Percentiles rank a stretch among this genome's conserved stretches.
phyloP scores from a whole-genome alignment of 1,140 invertebrate genomes.

The Melitaea cinxia region DNA sequence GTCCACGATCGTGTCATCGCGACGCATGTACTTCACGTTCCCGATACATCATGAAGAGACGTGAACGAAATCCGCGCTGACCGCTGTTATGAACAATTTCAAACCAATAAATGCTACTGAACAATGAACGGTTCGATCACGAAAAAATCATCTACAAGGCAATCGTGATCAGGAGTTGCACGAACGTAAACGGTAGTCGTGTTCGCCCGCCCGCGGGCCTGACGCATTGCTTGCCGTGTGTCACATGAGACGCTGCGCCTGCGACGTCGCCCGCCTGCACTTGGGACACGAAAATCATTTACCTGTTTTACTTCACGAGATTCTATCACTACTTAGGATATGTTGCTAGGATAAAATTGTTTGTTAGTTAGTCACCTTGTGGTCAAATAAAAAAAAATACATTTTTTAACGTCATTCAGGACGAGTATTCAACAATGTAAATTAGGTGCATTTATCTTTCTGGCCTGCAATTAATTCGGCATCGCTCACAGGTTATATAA shows the following conservation, averaged over 20 bases:
- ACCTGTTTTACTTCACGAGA: background rate
- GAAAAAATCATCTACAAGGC: slow-evolving; percentile 78
- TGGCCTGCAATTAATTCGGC: background rate
- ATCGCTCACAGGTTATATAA: background rate
- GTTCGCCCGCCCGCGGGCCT: slow-evolving; percentile 47
- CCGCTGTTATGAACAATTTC: slow-evolving; percentile 68
- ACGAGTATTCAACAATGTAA: background rate
- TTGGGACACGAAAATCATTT: background rate
- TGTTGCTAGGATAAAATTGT: background rate
- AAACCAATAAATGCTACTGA: slow-evolving; percentile 77
- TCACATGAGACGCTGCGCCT: background rate
- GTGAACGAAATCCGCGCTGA: slow-evolving; percentile 49
- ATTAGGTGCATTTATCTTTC: background rate
- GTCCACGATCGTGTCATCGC: background rate
- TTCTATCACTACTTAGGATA: background rate
- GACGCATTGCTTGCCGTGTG: slow-evolving; percentile 22
- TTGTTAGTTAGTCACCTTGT: too few species aligned
- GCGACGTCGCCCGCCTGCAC: background rate
- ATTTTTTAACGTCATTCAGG: background rate
- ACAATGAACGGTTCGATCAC: slow-evolving; percentile 77
- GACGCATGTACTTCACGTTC: slow-evolving; percentile 24
- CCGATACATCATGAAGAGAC: slow-evolving; percentile 50
- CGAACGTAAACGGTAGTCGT: slow-evolving; percentile 74
- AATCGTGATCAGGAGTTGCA: slow-evolving; percentile 68
- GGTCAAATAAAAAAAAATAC: too few species aligned